These are phyloP conservation scores for Drosophila murphyi DNA, from an alignment of 1,140 invertebrate species.

Conservation along the genomic window DNA sequence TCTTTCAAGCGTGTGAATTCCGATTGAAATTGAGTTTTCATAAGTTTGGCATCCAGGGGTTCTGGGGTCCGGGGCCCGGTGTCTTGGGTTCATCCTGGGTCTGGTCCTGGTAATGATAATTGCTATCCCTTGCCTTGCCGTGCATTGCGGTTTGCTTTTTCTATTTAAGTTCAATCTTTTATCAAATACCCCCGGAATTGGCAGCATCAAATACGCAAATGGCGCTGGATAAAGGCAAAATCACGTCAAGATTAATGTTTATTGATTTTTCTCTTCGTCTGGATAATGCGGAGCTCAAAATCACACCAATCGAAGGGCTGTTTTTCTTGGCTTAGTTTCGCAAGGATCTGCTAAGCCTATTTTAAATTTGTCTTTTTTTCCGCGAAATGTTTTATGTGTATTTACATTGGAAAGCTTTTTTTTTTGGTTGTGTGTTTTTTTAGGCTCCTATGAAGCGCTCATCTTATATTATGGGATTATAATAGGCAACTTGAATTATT, in stretches of 20 bases:
- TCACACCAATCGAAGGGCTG: slow-evolving; percentile 33
- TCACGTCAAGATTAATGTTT: slow-evolving; percentile 79
- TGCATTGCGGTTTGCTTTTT: slow-evolving; percentile 7
- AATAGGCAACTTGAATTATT: neutral
- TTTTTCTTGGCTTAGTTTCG: slow-evolving; percentile 64
- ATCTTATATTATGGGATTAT: slow-evolving; percentile 4
- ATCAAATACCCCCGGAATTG: slow-evolving; percentile 49
- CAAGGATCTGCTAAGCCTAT: slow-evolving; percentile 74
- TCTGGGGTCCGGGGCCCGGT: too few species aligned
- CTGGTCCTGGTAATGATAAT: slow-evolving; percentile 51
- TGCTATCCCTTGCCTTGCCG: slow-evolving; percentile 18
- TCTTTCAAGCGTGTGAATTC: slow-evolving; percentile 17
- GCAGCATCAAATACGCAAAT: slow-evolving; percentile 72
- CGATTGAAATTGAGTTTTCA: slow-evolving; percentile 6
- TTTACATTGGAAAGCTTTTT: slow-evolving; percentile 48
- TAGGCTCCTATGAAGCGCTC: neutral
- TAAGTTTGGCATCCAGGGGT: neutral
- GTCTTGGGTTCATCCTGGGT: neutral
- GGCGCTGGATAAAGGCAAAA: slow-evolving; percentile 73
- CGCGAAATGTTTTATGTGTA: slow-evolving; percentile 57
- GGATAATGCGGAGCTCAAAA: slow-evolving; percentile 59
- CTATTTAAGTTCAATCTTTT: slow-evolving; percentile 68
- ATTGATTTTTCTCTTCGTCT: slow-evolving; percentile 66
- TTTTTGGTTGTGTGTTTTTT: slow-evolving; percentile 9
- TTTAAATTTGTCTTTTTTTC: slow-evolving; percentile 48